Evolutionary conservation across 2,797 vertebrate species (phyloP).

Genomic region (Schizopygopsis malacanthus): DNA sequence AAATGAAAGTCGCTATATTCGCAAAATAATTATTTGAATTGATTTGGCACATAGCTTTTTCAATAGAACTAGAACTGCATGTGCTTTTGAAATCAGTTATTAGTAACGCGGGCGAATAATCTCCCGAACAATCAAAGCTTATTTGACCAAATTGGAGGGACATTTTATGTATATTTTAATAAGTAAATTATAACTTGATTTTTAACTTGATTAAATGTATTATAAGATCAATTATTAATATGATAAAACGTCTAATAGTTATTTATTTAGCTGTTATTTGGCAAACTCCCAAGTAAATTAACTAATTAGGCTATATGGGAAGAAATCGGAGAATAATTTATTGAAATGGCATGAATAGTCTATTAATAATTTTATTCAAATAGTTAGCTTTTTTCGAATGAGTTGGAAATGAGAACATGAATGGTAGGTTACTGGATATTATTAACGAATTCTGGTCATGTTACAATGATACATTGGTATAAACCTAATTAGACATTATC

Average conservation of each 20-base stretch:
- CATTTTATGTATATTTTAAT: background rate
- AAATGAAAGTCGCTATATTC: background rate
- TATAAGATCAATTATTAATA: background rate
- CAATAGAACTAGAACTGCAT: background rate
- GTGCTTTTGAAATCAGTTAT: background rate
- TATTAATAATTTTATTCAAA: background rate
- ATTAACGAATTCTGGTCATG: constrained; percentile 11
- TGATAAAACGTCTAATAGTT: background rate
- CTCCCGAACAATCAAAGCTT: background rate
- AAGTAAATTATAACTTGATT: background rate
- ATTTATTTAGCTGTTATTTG: background rate
- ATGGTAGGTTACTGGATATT: background rate
- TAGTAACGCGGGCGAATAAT: background rate
- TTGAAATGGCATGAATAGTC: background rate
- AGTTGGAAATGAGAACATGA: background rate
- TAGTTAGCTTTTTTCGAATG: background rate
- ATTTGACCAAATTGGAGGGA: background rate
- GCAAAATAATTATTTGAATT: background rate
- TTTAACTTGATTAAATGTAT: background rate
- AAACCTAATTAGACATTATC: background rate
- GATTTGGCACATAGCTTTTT: background rate
- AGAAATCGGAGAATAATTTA: background rate
- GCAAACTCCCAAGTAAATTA: background rate
- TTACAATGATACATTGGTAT: background rate
- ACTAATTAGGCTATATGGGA: background rate